Base-by-base conservation (phyloP, 2,113 vertebrate species). In the Rhodinocichla rosea region DNA sequence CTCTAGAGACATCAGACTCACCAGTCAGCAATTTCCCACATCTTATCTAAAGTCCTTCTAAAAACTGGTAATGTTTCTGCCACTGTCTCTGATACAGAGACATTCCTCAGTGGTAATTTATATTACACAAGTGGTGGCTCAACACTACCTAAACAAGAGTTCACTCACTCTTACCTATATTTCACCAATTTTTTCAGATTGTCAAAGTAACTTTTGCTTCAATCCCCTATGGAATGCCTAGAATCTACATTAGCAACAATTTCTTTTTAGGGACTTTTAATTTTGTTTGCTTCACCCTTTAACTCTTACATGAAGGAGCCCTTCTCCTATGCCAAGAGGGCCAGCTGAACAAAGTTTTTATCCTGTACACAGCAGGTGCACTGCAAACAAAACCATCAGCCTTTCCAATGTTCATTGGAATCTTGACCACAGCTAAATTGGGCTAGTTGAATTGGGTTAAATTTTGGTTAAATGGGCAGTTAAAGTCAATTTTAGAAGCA, bases 341-440 rank as follows among this genome's bases (percentile, higher is more conserved):
- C 6, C 12, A 15, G 35, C 7, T 37, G n/a, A 87, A 42, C 6
- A 35, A 77, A 80, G 10, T n/a, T 63, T 57, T 22, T 84, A 33
- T 17, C 49, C 33, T 27, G 23, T 40, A 35, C 28, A 55, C 5
- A 32, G 32, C 28, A 65, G 18, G 7, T 40, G 10, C 8, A 16
- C 15, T 62, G 45, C 39, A 90, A 67, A 84, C 3, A 55, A 52
- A 65, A 85, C 27, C 13, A 73, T 24, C 40, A 70, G 30, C 6
- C 2, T 79, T 69, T 62, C 32, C 0, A 0, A 21, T 11, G 13
- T 30, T 44, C 42, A 10, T 62, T 75, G 45, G 70, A 59, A 67
- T n/a, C 33, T 15, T 59, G 44, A 67, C 67, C 70, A 71, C 32
- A 63, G 5, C 14, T 35, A 71, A 53, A 68, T 7, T 18, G 6